Conservation (phyloP, 1,140 invertebrate genomes). For the Colletes gigas region DNA sequence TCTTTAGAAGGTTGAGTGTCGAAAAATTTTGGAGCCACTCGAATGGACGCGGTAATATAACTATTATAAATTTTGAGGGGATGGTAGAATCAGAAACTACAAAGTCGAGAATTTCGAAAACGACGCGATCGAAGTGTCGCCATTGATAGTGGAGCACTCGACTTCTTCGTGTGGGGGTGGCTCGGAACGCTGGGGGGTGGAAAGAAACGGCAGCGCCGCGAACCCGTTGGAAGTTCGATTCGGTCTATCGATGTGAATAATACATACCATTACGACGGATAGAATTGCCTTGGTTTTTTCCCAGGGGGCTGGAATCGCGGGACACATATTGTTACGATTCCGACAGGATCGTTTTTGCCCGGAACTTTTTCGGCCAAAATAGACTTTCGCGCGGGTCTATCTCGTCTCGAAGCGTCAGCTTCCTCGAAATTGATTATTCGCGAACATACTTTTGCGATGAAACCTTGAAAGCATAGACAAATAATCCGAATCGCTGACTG, state of each 20-base stretch:
- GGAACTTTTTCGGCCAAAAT: slow-evolving; percentile 1
- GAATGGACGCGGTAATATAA: no score
- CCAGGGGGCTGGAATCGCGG: slow-evolving; percentile 4
- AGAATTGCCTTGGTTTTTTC: slow-evolving; percentile 36
- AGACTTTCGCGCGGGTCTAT: not conserved
- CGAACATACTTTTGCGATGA: no score
- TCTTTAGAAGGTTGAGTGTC: no score
- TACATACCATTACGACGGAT: slow-evolving; percentile 57
- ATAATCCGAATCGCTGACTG: no score
- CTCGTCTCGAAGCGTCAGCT: not conserved
- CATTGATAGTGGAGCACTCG: slow-evolving; percentile 1
- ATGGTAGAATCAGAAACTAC: no score
- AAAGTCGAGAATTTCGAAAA: slow-evolving; percentile 37
- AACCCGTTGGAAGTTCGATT: slow-evolving; percentile 51
- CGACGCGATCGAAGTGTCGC: slow-evolving; percentile 55
- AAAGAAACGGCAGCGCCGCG: slow-evolving; percentile 29
- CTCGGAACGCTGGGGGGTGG: not conserved
- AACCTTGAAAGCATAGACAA: no score
- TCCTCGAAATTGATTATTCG: slow-evolving; percentile 2
- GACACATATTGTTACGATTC: slow-evolving; percentile 43
- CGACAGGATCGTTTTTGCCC: not conserved
- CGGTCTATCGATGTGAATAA: slow-evolving; percentile 59
- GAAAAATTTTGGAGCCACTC: no score
- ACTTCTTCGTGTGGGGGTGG: no score
- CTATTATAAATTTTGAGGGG: no score